These are phyloP conservation scores for Arrhamphus sclerolepis DNA, from an alignment of 2,797 vertebrate species.

Conservation along the genomic window DNA sequence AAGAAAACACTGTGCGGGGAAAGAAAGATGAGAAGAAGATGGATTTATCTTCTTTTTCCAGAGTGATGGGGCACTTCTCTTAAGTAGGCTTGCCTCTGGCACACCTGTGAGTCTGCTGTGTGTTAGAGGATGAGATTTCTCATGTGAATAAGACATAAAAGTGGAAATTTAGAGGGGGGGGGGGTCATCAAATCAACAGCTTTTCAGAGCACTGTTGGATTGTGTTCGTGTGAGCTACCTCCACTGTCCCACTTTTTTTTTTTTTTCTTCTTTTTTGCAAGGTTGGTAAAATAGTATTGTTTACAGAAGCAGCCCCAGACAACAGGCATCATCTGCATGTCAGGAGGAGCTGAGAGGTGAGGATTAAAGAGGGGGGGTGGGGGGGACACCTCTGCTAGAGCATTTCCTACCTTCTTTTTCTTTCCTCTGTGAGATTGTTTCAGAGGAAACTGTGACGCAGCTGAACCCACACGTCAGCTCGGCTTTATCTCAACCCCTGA, in stretches of 20 bases:
- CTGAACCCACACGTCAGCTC: slow-evolving; percentile 72
- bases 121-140: slow-evolving; percentile 16
- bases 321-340: slow-evolving; percentile 45
- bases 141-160: not conserved
- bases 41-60: slow-evolving; percentile 48
- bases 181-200: slow-evolving; percentile 5
- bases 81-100: slow-evolving; percentile 11
- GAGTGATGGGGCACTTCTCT: slow-evolving; percentile 29
- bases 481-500: slow-evolving; percentile 65
- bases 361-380: slow-evolving; percentile 25
- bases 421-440: slow-evolving; percentile 33
- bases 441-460: slow-evolving; percentile 65
- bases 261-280: not conserved
- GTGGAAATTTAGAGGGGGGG: slow-evolving; percentile 8
- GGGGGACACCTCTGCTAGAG: slow-evolving; percentile 42
- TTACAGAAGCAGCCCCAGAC: slow-evolving; percentile 27
- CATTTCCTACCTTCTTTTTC: slow-evolving; percentile 26
- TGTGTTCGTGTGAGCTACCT: not conserved
- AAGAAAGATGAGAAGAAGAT: slow-evolving; percentile 38
- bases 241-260: too few species aligned
- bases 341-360: slow-evolving; percentile 43
- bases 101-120: slow-evolving; percentile 37
- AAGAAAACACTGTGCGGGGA: slow-evolving; percentile 46
- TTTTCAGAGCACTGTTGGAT: not conserved
- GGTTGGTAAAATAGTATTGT: slow-evolving; percentile 4